phyloP scores from a whole-genome alignment of 2,797 vertebrate species.

The Oryzias dopingdopingensis region DNA sequence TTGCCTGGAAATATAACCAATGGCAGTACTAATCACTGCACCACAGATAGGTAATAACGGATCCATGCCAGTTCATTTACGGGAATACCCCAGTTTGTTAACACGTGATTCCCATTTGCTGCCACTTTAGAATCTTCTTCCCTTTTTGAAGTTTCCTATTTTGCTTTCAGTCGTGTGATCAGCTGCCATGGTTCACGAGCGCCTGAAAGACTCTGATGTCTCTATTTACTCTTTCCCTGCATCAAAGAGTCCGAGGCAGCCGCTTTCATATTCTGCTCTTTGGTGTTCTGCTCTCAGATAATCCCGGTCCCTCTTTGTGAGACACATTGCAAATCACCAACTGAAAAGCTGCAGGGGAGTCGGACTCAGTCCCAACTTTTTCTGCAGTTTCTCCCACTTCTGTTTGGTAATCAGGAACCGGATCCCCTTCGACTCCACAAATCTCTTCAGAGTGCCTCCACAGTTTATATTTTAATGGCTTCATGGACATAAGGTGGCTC shows the following conservation, averaged over 20 bases:
- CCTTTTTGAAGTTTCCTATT: slow-evolving; percentile 10
- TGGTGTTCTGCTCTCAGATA: slow-evolving; percentile 26
- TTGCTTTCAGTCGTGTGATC: slow-evolving; percentile 10
- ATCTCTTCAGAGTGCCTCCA: slow-evolving; percentile 2
- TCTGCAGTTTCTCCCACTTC: slow-evolving; percentile 22
- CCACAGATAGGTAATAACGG: slow-evolving; percentile 20
- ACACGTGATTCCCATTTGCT: slow-evolving; percentile 38
- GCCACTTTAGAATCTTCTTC: slow-evolving; percentile 33
- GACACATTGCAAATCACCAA: slow-evolving; percentile 45
- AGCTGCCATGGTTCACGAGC: slow-evolving; percentile 34
- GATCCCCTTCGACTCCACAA: slow-evolving; percentile 5
- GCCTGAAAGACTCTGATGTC: slow-evolving; percentile 41
- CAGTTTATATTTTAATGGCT: slow-evolving; percentile 39
- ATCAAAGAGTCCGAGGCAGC: slow-evolving; percentile 16
- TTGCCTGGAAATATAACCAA: slow-evolving; percentile 53
- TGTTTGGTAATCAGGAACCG: background rate
- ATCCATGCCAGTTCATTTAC: slow-evolving; percentile 39
- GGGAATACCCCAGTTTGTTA: slow-evolving; percentile 30
- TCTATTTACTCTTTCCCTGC: slow-evolving; percentile 23
- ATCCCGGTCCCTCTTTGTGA: slow-evolving; percentile 35
- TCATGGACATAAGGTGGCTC: slow-evolving; percentile 37
- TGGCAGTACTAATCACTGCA: slow-evolving; percentile 53
- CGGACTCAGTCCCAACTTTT: slow-evolving; percentile 42
- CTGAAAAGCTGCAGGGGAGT: slow-evolving; percentile 39
- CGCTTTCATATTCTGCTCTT: slow-evolving; percentile 22